Evolutionary conservation across 2,888 invertebrate genomes (phyloP).

Genomic region (Morpho helenor): DNA sequence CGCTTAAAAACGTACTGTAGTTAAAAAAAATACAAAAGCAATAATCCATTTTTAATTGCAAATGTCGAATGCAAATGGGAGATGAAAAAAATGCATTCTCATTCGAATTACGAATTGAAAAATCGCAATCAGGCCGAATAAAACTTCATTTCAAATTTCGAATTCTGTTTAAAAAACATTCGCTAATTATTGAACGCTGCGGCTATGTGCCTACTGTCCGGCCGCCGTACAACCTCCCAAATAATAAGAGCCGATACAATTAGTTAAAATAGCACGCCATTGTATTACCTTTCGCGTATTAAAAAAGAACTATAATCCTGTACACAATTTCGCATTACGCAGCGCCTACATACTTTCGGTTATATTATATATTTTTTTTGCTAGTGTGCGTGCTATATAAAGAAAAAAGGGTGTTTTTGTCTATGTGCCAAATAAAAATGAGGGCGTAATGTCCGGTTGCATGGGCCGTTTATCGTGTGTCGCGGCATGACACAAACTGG

Average conservation of each 20-base stretch:
- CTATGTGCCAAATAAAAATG: constrained; percentile 79
- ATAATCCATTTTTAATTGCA: constrained; percentile 35
- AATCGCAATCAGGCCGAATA: constrained; percentile 57
- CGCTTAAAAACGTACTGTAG: constrained; percentile 23
- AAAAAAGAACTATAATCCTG: constrained; percentile 33
- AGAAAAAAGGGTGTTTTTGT: constrained; percentile 75
- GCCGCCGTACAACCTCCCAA: constrained; percentile 35
- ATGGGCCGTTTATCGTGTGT: constrained; percentile 64
- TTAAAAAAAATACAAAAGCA: constrained; percentile 32
- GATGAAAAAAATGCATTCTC: constrained; percentile 38
- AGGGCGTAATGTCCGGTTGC: constrained; percentile 74
- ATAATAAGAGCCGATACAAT: constrained; percentile 30
- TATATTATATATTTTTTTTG: constrained; percentile 37
- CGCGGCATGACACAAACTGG: constrained; percentile 31
- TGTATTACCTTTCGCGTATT: constrained; percentile 23
- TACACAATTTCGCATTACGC: constrained; percentile 32
- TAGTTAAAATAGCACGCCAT: constrained; percentile 32
- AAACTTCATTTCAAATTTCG: constrained; percentile 71
- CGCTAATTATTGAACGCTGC: constrained; percentile 69
- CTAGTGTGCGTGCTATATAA: constrained; percentile 55
- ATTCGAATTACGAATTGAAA: constrained; percentile 53
- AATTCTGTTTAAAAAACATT: constrained; percentile 70
- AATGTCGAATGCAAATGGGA: constrained; percentile 31
- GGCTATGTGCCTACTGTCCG: constrained; percentile 47
- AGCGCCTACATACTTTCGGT: constrained; percentile 31